These are phyloP conservation scores for Eulemur rufifrons DNA, from an alignment of 2,113 vertebrate genomes.

Conservation along the genomic window DNA sequence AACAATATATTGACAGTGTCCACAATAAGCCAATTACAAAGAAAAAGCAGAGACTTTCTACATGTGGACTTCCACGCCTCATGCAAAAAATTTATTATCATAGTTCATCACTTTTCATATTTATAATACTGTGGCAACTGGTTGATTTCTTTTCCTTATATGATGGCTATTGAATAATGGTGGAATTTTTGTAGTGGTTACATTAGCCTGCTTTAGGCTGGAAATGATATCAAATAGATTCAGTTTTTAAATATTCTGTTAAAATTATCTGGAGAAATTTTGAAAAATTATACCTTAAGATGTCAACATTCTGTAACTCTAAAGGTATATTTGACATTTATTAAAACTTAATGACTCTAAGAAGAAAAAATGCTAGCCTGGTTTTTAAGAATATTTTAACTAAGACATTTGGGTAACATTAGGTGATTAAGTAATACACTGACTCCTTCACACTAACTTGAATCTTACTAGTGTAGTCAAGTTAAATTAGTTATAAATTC, in stretches of 20 bases:
- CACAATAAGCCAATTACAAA: neutral
- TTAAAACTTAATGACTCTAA: neutral
- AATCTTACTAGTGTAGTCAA: neutral
- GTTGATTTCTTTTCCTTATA: neutral
- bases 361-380: neutral
- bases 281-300: neutral
- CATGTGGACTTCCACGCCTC: neutral
- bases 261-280: neutral
- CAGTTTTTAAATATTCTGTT: neutral
- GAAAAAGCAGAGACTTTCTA: neutral
- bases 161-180: neutral
- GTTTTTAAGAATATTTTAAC: conserved; percentile 42
- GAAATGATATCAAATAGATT: neutral
- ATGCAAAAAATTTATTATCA: neutral
- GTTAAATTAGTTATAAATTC: conserved; percentile 48
- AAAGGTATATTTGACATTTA: neutral
- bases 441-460: conserved; percentile 1
- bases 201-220: neutral
- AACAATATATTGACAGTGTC: neutral
- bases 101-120: neutral
- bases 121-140: neutral
- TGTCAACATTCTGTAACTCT: neutral
- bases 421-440: conserved; percentile 9
- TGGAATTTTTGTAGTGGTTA: neutral
- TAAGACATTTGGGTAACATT: neutral